A percentile compares a stretch with the other conserved stretches of the same genome.
Evolutionary conservation across 2,888 invertebrate genomes (phyloP).

Genomic region (Theodoxus fluviatilis): DNA sequence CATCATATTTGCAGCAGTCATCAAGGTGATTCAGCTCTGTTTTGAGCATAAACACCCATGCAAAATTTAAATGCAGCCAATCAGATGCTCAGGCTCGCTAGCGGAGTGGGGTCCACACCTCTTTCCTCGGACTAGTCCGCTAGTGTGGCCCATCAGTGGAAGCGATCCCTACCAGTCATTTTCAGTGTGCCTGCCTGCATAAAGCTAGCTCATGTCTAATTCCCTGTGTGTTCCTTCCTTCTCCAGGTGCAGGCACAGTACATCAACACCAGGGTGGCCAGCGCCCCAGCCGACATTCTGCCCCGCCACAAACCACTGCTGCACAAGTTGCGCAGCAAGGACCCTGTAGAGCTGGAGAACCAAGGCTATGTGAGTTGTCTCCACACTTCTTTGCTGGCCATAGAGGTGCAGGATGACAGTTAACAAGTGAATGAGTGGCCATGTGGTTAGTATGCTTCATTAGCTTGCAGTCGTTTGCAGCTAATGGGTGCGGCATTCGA

Average conservation of each 20-base stretch:
- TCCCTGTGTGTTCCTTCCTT: neutral
- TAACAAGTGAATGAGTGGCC: neutral
- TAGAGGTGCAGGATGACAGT: neutral
- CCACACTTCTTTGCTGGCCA: neutral
- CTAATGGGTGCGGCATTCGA: no score
- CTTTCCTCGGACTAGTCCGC: no score
- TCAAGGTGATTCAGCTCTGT: no score
- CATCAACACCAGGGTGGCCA: constrained; percentile 55
- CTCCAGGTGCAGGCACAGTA: constrained; percentile 51
- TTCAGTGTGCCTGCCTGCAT: neutral
- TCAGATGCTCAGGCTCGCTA: no score
- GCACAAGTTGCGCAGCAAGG: constrained; percentile 57
- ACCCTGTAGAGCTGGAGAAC: constrained; percentile 63
- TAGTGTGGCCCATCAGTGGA: no score
- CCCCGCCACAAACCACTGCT: constrained; percentile 58
- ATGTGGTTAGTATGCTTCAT: neutral
- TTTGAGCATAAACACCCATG: no score
- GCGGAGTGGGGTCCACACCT: no score
- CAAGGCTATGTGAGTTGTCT: constrained; percentile 57
- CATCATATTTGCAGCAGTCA: no score
- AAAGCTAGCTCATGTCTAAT: neutral
- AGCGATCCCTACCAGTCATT: no score
- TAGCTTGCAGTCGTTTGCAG: neutral
- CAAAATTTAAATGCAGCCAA: no score
- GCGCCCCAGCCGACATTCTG: constrained; percentile 58